phyloP scores from a whole-genome alignment of 1,140 invertebrate species.

The Chlorops oryzae region DNA sequence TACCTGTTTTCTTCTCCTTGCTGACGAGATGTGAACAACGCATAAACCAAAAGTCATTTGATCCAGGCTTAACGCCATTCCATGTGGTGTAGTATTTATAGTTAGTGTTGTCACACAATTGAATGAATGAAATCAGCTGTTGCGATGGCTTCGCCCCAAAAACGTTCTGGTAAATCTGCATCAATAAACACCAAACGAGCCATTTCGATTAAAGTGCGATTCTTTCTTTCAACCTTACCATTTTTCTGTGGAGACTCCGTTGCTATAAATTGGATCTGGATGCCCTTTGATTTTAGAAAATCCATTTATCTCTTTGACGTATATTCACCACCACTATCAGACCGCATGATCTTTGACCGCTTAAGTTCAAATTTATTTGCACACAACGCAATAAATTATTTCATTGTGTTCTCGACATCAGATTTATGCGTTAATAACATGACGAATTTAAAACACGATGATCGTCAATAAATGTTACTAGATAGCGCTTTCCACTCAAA shows the following conservation, averaged over 20 bases:
- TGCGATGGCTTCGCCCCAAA: constrained; percentile 50
- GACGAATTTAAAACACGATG: too few relatives aligned
- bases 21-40: constrained; percentile 34
- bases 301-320: neutral
- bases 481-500: too few relatives aligned
- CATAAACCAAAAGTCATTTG: constrained; percentile 37
- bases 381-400: too few relatives aligned
- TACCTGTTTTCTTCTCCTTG: constrained; percentile 32
- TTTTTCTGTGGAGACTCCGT: constrained; percentile 46
- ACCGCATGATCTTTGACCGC: constrained; percentile 4
- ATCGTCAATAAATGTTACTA: too few relatives aligned
- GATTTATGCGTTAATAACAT: too few relatives aligned
- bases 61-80: constrained; percentile 24
- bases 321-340: constrained; percentile 12
- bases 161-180: constrained; percentile 24
- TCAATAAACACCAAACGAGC: constrained; percentile 30
- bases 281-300: constrained; percentile 27
- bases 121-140: constrained; percentile 26
- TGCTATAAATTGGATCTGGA: constrained; percentile 23
- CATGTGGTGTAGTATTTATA: constrained; percentile 24
- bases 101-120: constrained; percentile 11
- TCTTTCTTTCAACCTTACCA: constrained; percentile 40
- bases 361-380: too few relatives aligned
- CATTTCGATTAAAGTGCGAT: constrained; percentile 34
- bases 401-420: too few relatives aligned